Conservation (phyloP, 2,797 vertebrate genomes). For the Hylomyscus alleni region DNA sequence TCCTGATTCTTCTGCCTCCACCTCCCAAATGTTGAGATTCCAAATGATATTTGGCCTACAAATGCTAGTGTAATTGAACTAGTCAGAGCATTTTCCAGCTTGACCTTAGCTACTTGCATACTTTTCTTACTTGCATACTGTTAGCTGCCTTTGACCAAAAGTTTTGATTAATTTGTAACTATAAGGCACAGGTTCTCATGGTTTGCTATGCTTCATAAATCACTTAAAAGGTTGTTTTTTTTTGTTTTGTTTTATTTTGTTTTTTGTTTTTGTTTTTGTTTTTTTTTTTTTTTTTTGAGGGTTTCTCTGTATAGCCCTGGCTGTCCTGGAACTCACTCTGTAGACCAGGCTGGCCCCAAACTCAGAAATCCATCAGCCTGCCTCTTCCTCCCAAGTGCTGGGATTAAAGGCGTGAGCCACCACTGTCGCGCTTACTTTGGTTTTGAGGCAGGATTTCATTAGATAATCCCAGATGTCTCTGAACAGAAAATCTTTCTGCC, state of each 20-base stretch:
- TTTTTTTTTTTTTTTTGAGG: too few species aligned
- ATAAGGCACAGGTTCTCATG: slow-evolving; percentile 12
- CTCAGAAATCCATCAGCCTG: too few species aligned
- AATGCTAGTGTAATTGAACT: background rate
- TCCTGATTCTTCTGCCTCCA: background rate
- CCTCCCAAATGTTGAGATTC: background rate
- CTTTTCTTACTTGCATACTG: too few species aligned
- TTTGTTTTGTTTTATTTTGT: background rate
- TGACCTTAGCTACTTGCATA: background rate
- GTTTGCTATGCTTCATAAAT: slow-evolving; percentile 22
- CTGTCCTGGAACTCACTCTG: too few species aligned
- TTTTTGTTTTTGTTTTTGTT: too few species aligned
- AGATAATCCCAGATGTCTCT: background rate
- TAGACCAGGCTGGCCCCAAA: too few species aligned
- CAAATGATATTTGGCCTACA: background rate
- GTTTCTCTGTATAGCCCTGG: too few species aligned
- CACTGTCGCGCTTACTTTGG: background rate
- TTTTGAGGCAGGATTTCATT: background rate
- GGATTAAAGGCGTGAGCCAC: too few species aligned
- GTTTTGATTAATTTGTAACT: slow-evolving; percentile 52
- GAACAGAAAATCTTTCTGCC: background rate
- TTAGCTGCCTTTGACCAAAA: slow-evolving; percentile 40
- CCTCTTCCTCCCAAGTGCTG: too few species aligned
- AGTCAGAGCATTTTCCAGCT: slow-evolving; percentile 20
- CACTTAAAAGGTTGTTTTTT: background rate